These are phyloP conservation scores for Thumatha senex DNA, from an alignment of 2,888 invertebrate species.

Conservation along the genomic window DNA sequence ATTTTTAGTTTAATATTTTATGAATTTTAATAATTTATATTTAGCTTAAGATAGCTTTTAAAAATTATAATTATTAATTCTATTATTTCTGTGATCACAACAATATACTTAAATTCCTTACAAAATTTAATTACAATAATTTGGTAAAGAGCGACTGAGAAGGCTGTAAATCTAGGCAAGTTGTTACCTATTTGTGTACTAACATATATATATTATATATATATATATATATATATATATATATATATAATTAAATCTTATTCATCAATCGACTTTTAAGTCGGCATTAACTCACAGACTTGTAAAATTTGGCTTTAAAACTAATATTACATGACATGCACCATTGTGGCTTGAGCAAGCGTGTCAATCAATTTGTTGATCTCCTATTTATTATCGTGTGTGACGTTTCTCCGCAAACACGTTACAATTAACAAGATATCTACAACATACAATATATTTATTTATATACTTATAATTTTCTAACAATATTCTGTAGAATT, in stretches of 20 bases:
- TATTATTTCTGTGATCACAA: no score
- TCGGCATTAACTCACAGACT: conserved; percentile 83
- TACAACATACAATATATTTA: conserved; percentile 59
- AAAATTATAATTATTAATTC: not conserved
- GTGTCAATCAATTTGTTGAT: conserved; percentile 75
- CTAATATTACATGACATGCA: conserved; percentile 71
- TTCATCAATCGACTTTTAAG: conserved; percentile 74
- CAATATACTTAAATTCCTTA: no score
- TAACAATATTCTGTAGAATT: conserved; percentile 78
- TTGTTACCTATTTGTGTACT: conserved; percentile 80
- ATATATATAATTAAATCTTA: conserved; percentile 63
- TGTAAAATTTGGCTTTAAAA: conserved; percentile 83
- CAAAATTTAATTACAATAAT: conserved; percentile 17
- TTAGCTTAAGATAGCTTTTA: no score
- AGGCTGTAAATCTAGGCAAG: conserved; percentile 74
- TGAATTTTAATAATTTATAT: no score
- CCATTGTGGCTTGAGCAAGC: conserved; percentile 76
- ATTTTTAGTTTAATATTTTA: no score
- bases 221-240: no score
- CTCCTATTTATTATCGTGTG: conserved; percentile 66
- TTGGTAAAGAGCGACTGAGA: conserved; percentile 50
- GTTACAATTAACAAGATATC: conserved; percentile 69
- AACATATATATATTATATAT: no score
- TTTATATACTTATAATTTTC: conserved; percentile 73
- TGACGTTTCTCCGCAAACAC: conserved; percentile 50